Percentiles rank a stretch among this genome's conserved stretches.
Evolutionary conservation across 2,797 vertebrate genomes (phyloP).

Genomic region (Chlorospingus semifuscus): DNA sequence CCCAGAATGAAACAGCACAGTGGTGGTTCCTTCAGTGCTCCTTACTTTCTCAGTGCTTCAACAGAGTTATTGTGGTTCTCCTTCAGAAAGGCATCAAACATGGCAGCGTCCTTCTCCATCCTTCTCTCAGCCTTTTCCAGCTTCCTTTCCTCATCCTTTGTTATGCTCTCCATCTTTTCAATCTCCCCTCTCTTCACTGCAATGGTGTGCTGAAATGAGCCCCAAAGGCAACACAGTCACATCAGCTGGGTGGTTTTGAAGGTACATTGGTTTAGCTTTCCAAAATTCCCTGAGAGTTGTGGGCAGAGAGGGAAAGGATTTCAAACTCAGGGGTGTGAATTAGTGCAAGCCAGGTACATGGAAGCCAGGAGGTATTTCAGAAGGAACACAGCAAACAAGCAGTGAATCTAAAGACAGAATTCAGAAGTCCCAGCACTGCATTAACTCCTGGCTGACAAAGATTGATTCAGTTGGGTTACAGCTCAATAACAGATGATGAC

Average conservation of each 20-base stretch:
- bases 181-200: slow-evolving; percentile 83
- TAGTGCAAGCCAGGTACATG: neutral
- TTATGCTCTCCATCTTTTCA: slow-evolving; percentile 76
- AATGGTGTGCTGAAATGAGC: slow-evolving; percentile 78
- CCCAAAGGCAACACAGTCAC: neutral
- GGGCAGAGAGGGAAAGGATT: neutral
- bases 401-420: neutral
- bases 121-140: slow-evolving; percentile 77
- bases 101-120: slow-evolving; percentile 78
- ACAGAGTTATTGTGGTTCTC: slow-evolving; percentile 83
- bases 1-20: neutral
- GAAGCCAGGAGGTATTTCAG: neutral
- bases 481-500: neutral
- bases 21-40: neutral
- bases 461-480: neutral
- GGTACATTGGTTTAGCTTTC: neutral
- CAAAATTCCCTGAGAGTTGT: neutral
- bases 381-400: neutral
- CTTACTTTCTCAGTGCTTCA: slow-evolving; percentile 85
- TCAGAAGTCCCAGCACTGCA: neutral
- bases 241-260: neutral
- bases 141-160: slow-evolving; percentile 74
- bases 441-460: neutral
- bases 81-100: slow-evolving; percentile 85
- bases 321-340: neutral